phyloP scores from a whole-genome alignment of 2,888 invertebrate species.

The Trissonchulus sp. region DNA sequence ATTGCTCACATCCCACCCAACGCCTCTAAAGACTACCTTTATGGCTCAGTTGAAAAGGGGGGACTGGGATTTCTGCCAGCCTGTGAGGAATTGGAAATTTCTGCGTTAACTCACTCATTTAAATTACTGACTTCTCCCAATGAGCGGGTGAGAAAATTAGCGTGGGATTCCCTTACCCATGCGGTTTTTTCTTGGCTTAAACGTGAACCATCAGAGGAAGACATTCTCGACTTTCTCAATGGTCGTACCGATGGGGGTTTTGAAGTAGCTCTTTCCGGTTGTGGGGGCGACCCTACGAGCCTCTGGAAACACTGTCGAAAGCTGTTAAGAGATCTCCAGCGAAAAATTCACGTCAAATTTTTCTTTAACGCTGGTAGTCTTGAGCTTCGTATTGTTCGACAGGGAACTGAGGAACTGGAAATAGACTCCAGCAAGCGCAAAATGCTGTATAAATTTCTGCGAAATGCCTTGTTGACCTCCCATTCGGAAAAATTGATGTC shows the following conservation, averaged over 20 bases:
- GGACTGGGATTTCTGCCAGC: slow-evolving; percentile 30
- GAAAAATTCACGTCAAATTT: background rate
- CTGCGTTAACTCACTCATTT: background rate
- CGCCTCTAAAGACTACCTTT: slow-evolving; percentile 35
- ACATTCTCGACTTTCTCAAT: slow-evolving; percentile 14
- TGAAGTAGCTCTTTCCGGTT: background rate
- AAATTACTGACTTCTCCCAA: background rate
- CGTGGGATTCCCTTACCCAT: background rate
- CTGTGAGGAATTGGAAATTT: slow-evolving; percentile 33
- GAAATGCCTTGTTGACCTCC: background rate
- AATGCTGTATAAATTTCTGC: background rate
- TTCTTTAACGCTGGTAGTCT: background rate
- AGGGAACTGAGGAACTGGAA: too few species aligned
- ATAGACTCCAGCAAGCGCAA: background rate
- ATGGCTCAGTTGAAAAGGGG: slow-evolving; percentile 31
- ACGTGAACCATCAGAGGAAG: slow-evolving; percentile 9
- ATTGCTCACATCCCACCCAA: slow-evolving; percentile 30
- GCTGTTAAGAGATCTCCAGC: background rate
- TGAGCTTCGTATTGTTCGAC: background rate
- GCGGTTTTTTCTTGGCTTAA: background rate
- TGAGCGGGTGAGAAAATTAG: background rate
- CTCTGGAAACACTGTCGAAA: background rate
- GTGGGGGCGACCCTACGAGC: background rate
- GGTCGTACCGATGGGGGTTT: background rate
- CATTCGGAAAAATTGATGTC: background rate